Base-by-base conservation (phyloP, 2,797 vertebrate genomes). In the Heliangelus exortis region DNA sequence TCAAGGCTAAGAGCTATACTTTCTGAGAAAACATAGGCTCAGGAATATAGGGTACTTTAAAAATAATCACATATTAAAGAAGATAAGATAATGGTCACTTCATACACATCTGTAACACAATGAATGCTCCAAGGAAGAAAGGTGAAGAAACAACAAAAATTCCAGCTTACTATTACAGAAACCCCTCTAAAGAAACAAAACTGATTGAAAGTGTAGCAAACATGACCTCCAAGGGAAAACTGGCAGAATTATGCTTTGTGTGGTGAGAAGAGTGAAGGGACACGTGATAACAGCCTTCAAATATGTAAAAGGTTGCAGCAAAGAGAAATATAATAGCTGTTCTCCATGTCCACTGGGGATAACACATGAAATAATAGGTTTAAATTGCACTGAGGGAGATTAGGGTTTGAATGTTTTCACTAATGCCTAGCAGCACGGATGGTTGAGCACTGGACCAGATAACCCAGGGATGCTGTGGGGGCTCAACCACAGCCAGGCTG, bases 311-410 rank as follows among this genome's bases (percentile, higher is more conserved):
- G 90, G 88, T 84, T 90, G 74, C 90, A 87, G 86, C 80, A 93
- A 95, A 96, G 80, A 92, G 93, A 95, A 95, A 86, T 84, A 50
- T 91, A 94, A 96, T 95, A 95, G 83, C 88, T 79, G 51, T 71
- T 87, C 83, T 90, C 63, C 36, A 15, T 15, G 41, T 95, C 94
- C 88, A 88, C 88, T 93, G 90, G 83, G 95, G 80, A 95, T 96
- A 95, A 91, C 90, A 50, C 88, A 89, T 95, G 95, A 91, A 95
- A 92, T 95, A 96, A 96, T 90, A 89, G 91, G 88, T 94, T 95
- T 95, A 94, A 94, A 95, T 94, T 95, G 74, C 91, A 63, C 88
- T 67, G 71, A 90, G 90, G 86, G 85, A 96, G 93, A 94, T 95
- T 89, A 92, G 63, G 80, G 80, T 67, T 90, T 71, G 85, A 89